A percentile compares a stretch with the other conserved stretches of the same genome.
These are phyloP conservation scores for Cyanistes caeruleus DNA, from an alignment of 2,113 vertebrate species.

Conservation along the genomic window DNA sequence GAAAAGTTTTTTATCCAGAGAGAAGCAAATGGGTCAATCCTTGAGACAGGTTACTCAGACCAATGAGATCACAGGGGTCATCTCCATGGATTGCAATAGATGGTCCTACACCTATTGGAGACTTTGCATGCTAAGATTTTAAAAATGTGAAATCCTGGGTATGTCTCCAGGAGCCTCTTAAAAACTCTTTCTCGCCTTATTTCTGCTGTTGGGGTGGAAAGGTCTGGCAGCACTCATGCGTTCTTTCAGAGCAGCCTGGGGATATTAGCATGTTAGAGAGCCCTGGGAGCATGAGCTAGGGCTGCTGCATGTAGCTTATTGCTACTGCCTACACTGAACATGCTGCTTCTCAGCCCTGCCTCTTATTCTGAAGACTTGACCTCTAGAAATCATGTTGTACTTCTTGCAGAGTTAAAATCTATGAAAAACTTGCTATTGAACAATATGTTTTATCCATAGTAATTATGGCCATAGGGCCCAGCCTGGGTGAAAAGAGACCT, in stretches of 20 bases:
- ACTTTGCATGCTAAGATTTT: not conserved
- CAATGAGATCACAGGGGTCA: not conserved
- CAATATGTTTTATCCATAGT: not conserved
- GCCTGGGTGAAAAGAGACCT: not conserved
- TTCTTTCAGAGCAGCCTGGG: not conserved
- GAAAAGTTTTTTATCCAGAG: not conserved
- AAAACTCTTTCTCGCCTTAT: not conserved
- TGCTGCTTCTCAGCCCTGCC: not conserved
- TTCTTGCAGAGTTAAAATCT: constrained; percentile 33
- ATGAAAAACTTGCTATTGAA: not conserved
- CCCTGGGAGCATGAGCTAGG: not conserved
- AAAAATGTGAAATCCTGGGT: not conserved
- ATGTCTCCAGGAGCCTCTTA: not conserved
- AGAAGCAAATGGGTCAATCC: not conserved
- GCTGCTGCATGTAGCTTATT: not conserved
- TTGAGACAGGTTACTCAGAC: not conserved
- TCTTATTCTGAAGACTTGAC: not conserved
- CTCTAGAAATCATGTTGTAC: not conserved
- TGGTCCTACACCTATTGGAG: not conserved
- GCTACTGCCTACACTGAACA: not conserved
- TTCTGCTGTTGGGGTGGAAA: not conserved
- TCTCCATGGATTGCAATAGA: not conserved
- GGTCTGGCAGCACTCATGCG: fast-evolving
- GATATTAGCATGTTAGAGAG: not conserved
- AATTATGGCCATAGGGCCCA: not conserved